Evolutionary conservation across 2,888 invertebrate genomes (phyloP).

Genomic region (Aphelenchoides bicaudatus): DNA sequence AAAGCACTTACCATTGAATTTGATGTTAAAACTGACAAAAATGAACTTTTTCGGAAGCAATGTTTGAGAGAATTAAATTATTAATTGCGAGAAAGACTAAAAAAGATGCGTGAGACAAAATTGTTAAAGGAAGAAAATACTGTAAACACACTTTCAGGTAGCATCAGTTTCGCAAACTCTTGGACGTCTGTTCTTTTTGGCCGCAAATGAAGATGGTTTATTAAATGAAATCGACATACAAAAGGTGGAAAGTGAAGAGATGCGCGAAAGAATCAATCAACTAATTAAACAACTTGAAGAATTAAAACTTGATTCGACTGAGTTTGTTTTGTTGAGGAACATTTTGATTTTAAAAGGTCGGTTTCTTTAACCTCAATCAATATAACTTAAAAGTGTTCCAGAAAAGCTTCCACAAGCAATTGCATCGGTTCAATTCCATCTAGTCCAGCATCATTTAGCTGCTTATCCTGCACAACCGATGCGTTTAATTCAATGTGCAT

Average conservation of each 20-base stretch:
- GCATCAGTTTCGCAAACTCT: constrained; percentile 22
- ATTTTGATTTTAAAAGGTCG: constrained; percentile 40
- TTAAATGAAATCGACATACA: constrained; percentile 9
- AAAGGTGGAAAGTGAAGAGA: background rate
- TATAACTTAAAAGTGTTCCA: constrained; percentile 18
- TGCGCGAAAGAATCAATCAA: background rate
- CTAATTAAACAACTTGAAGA: constrained; percentile 26
- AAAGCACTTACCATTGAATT: no score
- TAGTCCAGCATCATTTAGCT: constrained; percentile 43
- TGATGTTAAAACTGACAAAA: no score
- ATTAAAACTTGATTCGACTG: constrained; percentile 37
- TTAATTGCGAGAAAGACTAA: no score
- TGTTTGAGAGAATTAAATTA: no score
- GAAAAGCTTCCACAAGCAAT: constrained; percentile 35
- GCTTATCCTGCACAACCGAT: constrained; percentile 39
- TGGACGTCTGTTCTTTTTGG: constrained; percentile 29
- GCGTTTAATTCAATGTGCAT: constrained; percentile 40
- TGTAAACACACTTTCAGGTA: constrained; percentile 20
- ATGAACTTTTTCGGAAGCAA: no score
- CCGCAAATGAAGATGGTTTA: constrained; percentile 28
- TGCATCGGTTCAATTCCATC: constrained; percentile 33
- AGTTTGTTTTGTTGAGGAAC: constrained; percentile 39
- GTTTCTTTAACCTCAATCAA: constrained; percentile 8
- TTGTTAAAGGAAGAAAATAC: no score
- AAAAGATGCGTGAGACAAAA: no score